A percentile compares a stretch with the other conserved stretches of the same genome.
Evolutionary conservation across 2,797 vertebrate genomes (phyloP).

Genomic region (Gastrophryne carolinensis): DNA sequence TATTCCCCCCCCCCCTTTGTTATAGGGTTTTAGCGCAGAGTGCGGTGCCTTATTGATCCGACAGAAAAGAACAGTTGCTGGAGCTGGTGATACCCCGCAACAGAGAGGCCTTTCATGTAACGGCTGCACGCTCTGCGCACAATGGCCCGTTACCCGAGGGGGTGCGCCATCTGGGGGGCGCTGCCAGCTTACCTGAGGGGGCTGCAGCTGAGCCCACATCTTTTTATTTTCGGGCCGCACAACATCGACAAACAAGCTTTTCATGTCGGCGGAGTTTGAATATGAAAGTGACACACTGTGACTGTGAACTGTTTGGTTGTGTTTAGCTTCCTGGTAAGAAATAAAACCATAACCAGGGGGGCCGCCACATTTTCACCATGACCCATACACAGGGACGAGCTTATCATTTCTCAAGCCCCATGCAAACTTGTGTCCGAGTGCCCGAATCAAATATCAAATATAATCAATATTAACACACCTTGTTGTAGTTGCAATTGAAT

Average conservation of each 20-base stretch:
- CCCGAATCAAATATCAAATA: too few species aligned
- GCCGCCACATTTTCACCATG: too few species aligned
- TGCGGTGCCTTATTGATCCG: conserved; percentile 20
- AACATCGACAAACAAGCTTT: neutral
- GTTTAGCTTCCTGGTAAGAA: too few species aligned
- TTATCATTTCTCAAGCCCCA: too few species aligned
- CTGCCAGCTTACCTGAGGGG: neutral
- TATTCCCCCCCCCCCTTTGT: conserved; percentile 15
- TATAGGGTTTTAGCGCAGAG: conserved; percentile 2
- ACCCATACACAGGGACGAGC: too few species aligned
- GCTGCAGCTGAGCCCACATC: neutral
- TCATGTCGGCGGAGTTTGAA: neutral
- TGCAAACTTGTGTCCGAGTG: too few species aligned
- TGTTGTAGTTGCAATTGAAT: too few species aligned
- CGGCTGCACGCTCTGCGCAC: neutral
- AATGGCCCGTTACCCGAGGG: neutral
- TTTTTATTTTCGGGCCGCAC: neutral
- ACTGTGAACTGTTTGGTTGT: too few species aligned
- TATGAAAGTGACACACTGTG: neutral
- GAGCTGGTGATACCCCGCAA: neutral
- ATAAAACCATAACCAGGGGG: too few species aligned
- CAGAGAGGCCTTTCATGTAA: conserved; percentile 3
- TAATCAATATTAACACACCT: too few species aligned
- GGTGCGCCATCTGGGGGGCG: neutral
- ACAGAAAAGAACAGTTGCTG: conserved; percentile 11